Evolutionary conservation across 1,140 invertebrate genomes (phyloP).

Genomic region (roundworm (Caenorhabditis elegans)): WBcel235 BX284606.5:3202501-3203000

Average conservation of each 20-base stretch:
- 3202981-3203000: constrained; percentile 1
- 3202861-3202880: constrained; percentile 1
- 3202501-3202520: constrained; percentile 23
- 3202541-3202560: constrained; percentile 31
- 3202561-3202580: constrained; percentile 31
- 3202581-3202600: constrained; percentile 25
- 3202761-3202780: not conserved
- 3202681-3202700: not conserved
- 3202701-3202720: not conserved
- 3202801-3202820: not conserved
- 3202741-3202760: constrained; percentile 5
- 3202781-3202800: not conserved
- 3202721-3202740: not conserved
- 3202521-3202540: constrained; percentile 22
- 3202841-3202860: not conserved
- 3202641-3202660: not conserved
- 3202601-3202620: constrained; percentile 6
- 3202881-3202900: constrained; percentile 20
- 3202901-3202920: constrained; percentile 13
- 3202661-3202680: constrained; percentile 3
- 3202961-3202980: not conserved
- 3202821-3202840: not conserved
- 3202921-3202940: not conserved
- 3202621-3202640: constrained; percentile 28
- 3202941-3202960: not conserved